Evolutionary conservation across 2,888 invertebrate genomes (phyloP), one percentile per base, ranked within the genome.

Genomic region (Drosophila kuntzei): DNA sequence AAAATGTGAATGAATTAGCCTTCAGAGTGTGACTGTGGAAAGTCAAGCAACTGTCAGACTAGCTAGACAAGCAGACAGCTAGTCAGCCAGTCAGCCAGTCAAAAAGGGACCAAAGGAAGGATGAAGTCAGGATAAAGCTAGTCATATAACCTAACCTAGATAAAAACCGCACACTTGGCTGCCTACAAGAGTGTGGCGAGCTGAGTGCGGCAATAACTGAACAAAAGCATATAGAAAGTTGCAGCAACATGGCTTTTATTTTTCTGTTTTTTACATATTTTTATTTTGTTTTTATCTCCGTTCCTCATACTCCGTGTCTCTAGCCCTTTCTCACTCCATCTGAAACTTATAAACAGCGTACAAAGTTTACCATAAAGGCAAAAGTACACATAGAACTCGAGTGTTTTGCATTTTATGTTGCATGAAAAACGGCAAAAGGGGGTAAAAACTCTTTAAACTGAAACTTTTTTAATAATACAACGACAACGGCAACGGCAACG

Each of bases 401-500:
- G 85, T 74, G 85, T 85, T 82, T 82, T 82, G 81, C 82, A 82
- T 82, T 82, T 82, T 77, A 85, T 82, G 85, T 79, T 76, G 80
- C 80, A 74, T 59, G 77, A 72, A 75, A 81, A 71, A 34, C 46
- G 53, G 55, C 54, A 47, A 36, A 32, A 3, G 34, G 14, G 37
- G 47, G 11, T 12, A 29, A 46, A 29, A 76, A 73, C 83, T 86
- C 83, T 86, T 83, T 80, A 83, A 83, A 83, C 70, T 69, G 61
- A 74, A 83, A 83, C 79, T 83, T 83, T 86, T 83, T 83, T 86
- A 83, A 83, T 83, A 83, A 83, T 80, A 83, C 80, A 78, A 78
- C 78, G 80, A 82, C 75, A 79, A 66, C 36, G 53, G 22, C 36
- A 46, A 16, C 60, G 16, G 18, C 58, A 32, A 47, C 49, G 27